These are phyloP conservation scores for Ceratosolen solmsi DNA, from an alignment of 1,140 invertebrate genomes.

Conservation along the genomic window DNA sequence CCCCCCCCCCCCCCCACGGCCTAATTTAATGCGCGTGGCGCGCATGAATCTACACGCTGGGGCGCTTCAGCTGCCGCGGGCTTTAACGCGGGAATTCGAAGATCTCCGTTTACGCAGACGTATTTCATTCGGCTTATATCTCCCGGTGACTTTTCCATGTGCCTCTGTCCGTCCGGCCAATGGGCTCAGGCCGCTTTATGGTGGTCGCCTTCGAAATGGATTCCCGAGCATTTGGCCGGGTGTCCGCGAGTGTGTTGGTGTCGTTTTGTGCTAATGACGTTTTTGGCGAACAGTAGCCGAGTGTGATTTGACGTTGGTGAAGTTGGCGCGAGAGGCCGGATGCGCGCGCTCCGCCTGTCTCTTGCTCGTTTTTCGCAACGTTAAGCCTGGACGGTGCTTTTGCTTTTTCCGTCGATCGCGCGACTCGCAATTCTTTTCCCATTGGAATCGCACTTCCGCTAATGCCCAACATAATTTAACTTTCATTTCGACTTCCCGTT, in stretches of 20 bases:
- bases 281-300: not conserved
- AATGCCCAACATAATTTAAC: too few relatives aligned
- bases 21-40: conserved; percentile 56
- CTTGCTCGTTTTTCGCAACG: not conserved
- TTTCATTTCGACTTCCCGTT: too few relatives aligned
- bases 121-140: conserved; percentile 23
- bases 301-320: not conserved
- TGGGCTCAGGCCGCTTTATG: not conserved
- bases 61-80: not conserved
- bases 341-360: not conserved
- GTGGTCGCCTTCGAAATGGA: conserved; percentile 10
- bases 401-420: not conserved
- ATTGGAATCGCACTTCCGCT: too few relatives aligned
- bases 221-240: conserved; percentile 4
- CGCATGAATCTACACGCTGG: not conserved
- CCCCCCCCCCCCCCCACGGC: conserved; percentile 50
- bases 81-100: conserved; percentile 49
- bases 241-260: not conserved
- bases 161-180: not conserved
- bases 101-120: conserved; percentile 45
- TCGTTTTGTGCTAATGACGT: conserved; percentile 7
- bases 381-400: not conserved
- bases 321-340: not conserved
- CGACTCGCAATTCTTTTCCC: too few relatives aligned
- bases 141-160: conserved; percentile 19